Evolutionary conservation across 1,140 invertebrate species (phyloP).

Genomic region (Conopomorpha cramerella): DNA sequence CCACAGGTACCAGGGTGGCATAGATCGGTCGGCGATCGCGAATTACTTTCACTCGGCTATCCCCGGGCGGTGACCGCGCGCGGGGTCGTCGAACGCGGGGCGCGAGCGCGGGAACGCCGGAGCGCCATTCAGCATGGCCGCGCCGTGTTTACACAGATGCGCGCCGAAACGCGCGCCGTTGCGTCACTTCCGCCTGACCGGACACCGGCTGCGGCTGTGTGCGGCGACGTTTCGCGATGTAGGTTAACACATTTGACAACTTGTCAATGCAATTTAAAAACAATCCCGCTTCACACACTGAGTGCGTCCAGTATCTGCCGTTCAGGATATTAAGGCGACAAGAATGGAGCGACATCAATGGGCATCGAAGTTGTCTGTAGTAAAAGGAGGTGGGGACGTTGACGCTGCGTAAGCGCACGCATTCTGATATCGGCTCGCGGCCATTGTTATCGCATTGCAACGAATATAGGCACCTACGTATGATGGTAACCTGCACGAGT

Average conservation of each 20-base stretch:
- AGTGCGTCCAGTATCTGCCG: slow-evolving; percentile 25
- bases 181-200: slow-evolving; percentile 51
- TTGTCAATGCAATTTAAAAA: no score
- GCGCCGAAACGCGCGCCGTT: slow-evolving; percentile 49
- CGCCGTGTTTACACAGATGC: slow-evolving; percentile 57
- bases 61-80: slow-evolving; percentile 51
- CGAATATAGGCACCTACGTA: no score
- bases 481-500: no score
- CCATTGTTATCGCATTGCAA: no score
- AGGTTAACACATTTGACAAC: no score
- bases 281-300: slow-evolving; percentile 38
- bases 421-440: neutral
- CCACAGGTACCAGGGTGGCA: slow-evolving; percentile 36
- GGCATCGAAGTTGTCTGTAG: no score
- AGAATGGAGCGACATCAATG: no score
- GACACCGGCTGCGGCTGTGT: no score
- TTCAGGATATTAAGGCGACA: slow-evolving; percentile 17
- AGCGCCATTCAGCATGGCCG: slow-evolving; percentile 29
- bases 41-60: slow-evolving; percentile 58
- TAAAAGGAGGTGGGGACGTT: no score
- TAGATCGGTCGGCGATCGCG: slow-evolving; percentile 39
- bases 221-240: no score
- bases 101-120: no score
- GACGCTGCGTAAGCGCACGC: no score
- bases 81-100: slow-evolving; percentile 44